Percentiles rank a stretch among this genome's conserved stretches.
Conservation (phyloP, 2,888 invertebrate genomes). For the Netelia melanura region DNA sequence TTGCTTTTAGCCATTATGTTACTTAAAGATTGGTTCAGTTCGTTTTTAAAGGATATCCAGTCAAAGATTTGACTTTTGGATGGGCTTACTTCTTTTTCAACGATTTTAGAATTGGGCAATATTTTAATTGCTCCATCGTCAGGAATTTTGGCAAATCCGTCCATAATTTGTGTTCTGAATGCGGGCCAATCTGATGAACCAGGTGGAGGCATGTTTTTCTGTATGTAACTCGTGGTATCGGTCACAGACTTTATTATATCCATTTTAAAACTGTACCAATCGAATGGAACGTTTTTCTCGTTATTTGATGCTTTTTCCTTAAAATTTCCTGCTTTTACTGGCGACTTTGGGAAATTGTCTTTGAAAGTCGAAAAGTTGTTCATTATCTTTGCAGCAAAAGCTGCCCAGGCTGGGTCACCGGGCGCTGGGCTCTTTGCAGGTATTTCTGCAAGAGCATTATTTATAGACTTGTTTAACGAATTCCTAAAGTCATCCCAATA, state of each 20-base stretch:
- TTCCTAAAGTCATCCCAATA: constrained; percentile 55
- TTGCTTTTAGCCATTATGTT: constrained; percentile 40
- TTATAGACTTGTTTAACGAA: constrained; percentile 67
- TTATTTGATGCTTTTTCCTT: neutral
- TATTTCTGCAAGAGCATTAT: constrained; percentile 63
- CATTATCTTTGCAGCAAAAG: constrained; percentile 47
- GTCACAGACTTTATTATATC: constrained; percentile 61
- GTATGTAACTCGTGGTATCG: constrained; percentile 58
- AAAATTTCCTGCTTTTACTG: neutral
- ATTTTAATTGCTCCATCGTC: neutral
- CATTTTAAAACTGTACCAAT: constrained; percentile 66
- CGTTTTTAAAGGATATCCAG: constrained; percentile 62
- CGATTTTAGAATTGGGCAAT: neutral
- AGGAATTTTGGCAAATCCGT: constrained; percentile 51
- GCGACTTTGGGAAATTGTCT: constrained; percentile 25
- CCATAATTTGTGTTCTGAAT: constrained; percentile 49
- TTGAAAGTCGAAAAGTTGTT: constrained; percentile 44
- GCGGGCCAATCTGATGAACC: constrained; percentile 59
- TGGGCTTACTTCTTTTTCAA: neutral
- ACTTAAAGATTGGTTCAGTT: constrained; percentile 51
- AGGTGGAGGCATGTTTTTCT: constrained; percentile 55
- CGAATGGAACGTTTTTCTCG: constrained; percentile 36
- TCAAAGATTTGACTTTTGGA: constrained; percentile 23
- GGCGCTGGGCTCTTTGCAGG: constrained; percentile 62
- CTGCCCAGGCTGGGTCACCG: constrained; percentile 67